A percentile compares a stretch with the other conserved stretches of the same genome.
These are phyloP conservation scores for Monarcha castaneiventris DNA, from an alignment of 2,113 vertebrate species.

Conservation along the genomic window DNA sequence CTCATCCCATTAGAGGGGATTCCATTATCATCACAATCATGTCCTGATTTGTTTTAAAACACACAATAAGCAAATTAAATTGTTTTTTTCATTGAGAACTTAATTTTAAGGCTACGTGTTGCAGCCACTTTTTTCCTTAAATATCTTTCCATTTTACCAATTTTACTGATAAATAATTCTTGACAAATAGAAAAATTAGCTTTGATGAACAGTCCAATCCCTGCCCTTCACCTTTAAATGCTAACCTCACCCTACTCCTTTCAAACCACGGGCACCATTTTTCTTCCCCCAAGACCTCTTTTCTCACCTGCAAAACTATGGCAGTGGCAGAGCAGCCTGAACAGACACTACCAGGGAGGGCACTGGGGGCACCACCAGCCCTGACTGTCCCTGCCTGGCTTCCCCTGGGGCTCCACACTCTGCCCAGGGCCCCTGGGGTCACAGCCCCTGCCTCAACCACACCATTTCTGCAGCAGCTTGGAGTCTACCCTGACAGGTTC, in stretches of 20 bases:
- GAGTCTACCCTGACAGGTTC: background rate
- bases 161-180: background rate
- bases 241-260: background rate
- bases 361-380: background rate
- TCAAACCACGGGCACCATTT: fast-evolving
- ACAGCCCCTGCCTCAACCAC: background rate
- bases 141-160: background rate
- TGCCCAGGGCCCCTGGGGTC: fast-evolving
- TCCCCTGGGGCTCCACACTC: fast-evolving
- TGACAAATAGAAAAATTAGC: background rate
- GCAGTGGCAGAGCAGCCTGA: background rate
- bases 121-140: background rate
- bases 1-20: background rate
- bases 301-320: background rate
- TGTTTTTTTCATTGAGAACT: background rate
- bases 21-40: background rate
- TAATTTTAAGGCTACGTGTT: background rate
- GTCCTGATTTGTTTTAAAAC: background rate
- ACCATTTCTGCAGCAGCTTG: background rate
- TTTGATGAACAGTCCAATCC: background rate
- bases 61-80: fast-evolving
- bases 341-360: too few relatives aligned
- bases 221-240: background rate
- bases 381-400: background rate
- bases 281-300: background rate